Evolutionary conservation across 2,888 invertebrate genomes (phyloP).

Genomic region (Malacosoma neustria): DNA sequence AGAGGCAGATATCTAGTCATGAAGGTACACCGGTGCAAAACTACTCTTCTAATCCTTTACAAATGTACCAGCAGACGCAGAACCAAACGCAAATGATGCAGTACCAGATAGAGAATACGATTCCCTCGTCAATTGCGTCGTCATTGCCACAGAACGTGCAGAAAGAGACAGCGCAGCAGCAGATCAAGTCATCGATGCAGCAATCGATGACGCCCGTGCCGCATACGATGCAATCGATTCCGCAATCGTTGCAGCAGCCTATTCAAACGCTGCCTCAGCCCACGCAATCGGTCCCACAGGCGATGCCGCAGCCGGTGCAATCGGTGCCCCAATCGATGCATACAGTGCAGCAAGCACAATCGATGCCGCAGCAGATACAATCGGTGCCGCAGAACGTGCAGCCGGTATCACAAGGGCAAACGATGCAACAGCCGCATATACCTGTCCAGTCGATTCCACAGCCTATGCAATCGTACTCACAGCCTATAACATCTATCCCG

Average conservation of each 20-base stretch:
- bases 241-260: conserved; percentile 18
- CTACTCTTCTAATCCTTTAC: conserved; percentile 58
- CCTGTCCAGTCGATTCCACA: conserved; percentile 16
- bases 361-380: conserved; percentile 14
- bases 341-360: conserved; percentile 9
- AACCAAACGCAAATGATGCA: conserved; percentile 40
- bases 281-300: conserved; percentile 7
- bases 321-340: conserved; percentile 19
- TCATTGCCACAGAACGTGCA: conserved; percentile 21
- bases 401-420: conserved; percentile 17
- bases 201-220: conserved; percentile 24
- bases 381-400: conserved; percentile 15
- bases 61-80: conserved; percentile 53
- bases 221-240: conserved; percentile 25
- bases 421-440: conserved; percentile 10
- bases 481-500: conserved; percentile 16
- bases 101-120: conserved; percentile 30
- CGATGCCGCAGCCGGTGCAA: conserved; percentile 16
- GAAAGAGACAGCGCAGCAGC: conserved; percentile 23
- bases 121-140: conserved; percentile 21
- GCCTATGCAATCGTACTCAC: conserved; percentile 12
- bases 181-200: conserved; percentile 20
- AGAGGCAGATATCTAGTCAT: conserved; percentile 69
- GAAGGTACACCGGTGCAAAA: conserved; percentile 70
- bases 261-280: conserved; percentile 15